phyloP scores from a whole-genome alignment of 2,797 vertebrate genomes.

The Arrhamphus sclerolepis region DNA sequence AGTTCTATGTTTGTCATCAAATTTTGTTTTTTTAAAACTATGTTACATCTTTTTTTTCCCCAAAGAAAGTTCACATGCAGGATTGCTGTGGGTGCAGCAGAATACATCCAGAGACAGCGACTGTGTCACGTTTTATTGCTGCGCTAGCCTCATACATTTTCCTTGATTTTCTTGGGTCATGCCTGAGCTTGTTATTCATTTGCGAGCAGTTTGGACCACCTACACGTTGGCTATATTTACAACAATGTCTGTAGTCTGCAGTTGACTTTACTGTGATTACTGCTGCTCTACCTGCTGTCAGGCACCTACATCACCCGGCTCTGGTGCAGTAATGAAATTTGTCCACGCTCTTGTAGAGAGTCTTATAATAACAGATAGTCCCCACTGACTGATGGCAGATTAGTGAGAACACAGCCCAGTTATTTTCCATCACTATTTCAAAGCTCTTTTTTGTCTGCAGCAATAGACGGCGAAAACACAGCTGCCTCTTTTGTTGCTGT shows the following conservation, averaged over 20 bases:
- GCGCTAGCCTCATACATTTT: constrained; percentile 21
- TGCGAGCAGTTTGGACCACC: constrained; percentile 71
- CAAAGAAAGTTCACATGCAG: constrained; percentile 27
- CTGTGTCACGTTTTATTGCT: constrained; percentile 33
- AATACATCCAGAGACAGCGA: constrained; percentile 23
- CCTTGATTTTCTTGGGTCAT: constrained; percentile 56
- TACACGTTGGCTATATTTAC: constrained; percentile 73
- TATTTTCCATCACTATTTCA: constrained; percentile 15
- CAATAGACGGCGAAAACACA: constrained; percentile 15
- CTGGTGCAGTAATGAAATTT: constrained; percentile 36
- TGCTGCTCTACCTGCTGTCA: constrained; percentile 47
- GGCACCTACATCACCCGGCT: constrained; percentile 45
- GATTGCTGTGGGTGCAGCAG: constrained; percentile 16
- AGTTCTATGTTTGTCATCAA: constrained; percentile 60
- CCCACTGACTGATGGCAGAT: constrained; percentile 30
- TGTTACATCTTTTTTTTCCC: constrained; percentile 26
- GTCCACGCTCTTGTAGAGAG: constrained; percentile 16
- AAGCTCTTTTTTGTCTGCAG: constrained; percentile 14
- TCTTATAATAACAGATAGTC: constrained; percentile 14
- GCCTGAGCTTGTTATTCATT: constrained; percentile 66
- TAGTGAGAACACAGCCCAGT: constrained; percentile 11
- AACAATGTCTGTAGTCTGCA: constrained; percentile 58
- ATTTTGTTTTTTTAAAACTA: constrained; percentile 34
- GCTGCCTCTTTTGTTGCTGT: constrained; percentile 57
- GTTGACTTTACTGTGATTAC: constrained; percentile 68